Percentiles rank a stretch among this genome's conserved stretches.
Evolutionary conservation across 2,888 invertebrate genomes (phyloP).

Genomic region (Tachina grossa): DNA sequence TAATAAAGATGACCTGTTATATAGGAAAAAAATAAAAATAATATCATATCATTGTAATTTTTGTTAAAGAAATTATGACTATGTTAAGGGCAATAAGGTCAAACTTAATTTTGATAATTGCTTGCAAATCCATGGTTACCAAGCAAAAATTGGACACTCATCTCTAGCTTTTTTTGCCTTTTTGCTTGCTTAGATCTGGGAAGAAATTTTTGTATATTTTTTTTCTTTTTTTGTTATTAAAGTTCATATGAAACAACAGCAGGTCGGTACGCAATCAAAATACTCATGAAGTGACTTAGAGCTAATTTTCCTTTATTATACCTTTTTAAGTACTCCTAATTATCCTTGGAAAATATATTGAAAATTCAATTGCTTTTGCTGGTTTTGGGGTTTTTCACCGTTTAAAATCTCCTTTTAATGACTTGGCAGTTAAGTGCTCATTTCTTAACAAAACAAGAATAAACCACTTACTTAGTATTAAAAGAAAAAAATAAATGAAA

Average conservation of each 20-base stretch:
- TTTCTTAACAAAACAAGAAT: constrained; percentile 45
- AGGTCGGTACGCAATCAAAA: not conserved
- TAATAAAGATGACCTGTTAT: constrained; percentile 3
- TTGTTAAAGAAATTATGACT: not conserved
- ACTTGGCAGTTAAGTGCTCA: constrained; percentile 48
- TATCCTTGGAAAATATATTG: not conserved
- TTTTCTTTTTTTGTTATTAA: not conserved
- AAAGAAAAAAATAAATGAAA: not conserved
- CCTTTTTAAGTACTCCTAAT: not conserved
- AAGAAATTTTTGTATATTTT: not conserved
- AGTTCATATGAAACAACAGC: not conserved
- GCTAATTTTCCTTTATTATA: not conserved
- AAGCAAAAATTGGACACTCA: constrained; percentile 8
- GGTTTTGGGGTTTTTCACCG: not conserved
- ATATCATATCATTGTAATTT: constrained; percentile 30
- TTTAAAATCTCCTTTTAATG: constrained; percentile 35
- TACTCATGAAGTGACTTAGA: not conserved
- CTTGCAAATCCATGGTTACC: constrained; percentile 16
- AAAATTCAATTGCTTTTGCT: not conserved
- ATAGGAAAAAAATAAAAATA: not conserved
- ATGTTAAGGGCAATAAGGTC: not conserved
- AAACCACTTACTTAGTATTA: constrained; percentile 43
- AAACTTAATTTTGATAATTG: constrained; percentile 43
- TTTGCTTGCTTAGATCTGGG: not conserved
- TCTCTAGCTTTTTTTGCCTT: not conserved